Evolutionary conservation across 2,113 vertebrate genomes (phyloP).

Genomic region (Sorex araneus): DNA sequence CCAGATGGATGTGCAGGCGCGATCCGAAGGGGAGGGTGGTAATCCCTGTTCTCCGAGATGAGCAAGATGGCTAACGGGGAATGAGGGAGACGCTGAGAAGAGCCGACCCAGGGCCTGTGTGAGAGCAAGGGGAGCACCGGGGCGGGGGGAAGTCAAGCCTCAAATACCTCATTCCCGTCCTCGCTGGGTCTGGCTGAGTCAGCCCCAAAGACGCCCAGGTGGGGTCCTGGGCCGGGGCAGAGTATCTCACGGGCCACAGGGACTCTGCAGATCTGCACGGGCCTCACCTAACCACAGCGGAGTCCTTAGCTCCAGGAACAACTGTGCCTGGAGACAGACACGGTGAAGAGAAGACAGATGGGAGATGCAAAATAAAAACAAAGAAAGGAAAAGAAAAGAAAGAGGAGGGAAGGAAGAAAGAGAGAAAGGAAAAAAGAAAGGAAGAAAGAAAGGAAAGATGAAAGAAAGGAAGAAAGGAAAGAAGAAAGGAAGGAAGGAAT

Average conservation of each 20-base stretch:
- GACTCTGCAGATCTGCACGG: too few relatives aligned
- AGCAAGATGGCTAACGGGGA: neutral
- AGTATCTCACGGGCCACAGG: neutral
- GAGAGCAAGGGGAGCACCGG: neutral
- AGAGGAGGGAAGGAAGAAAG: too few relatives aligned
- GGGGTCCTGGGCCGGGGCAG: neutral
- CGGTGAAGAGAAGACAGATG: neutral
- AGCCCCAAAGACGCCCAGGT: neutral
- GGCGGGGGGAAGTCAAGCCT: neutral
- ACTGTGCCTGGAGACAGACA: neutral
- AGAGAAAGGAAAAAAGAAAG: too few relatives aligned
- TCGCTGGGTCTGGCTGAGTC: neutral
- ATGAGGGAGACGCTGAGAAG: neutral
- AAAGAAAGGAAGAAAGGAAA: neutral
- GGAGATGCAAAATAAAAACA: neutral
- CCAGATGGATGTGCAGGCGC: neutral
- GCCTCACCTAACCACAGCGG: neutral
- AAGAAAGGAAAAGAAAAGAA: too few relatives aligned
- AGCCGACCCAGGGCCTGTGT: neutral
- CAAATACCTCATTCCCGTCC: neutral
- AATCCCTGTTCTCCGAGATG: neutral
- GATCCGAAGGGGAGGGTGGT: neutral
- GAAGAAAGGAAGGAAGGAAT: neutral
- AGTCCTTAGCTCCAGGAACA: neutral
- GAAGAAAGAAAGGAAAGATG: too few relatives aligned